Evolutionary conservation across 2,113 vertebrate species (phyloP).

Genomic region (Oncorhynchus kisutch): DNA sequence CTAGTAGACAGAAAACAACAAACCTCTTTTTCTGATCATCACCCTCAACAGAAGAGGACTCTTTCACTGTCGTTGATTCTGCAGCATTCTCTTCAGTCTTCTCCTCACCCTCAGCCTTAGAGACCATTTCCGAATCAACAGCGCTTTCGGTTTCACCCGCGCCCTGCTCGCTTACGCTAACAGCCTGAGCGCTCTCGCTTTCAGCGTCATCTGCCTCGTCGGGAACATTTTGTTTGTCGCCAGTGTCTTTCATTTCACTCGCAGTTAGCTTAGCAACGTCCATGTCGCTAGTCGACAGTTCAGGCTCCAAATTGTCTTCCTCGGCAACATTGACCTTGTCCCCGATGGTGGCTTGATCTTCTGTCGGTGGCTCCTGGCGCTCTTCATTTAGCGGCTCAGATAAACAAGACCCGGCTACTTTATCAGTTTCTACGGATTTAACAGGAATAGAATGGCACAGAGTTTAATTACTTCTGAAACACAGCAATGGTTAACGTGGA

Average conservation of each 20-base stretch:
- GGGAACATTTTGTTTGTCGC: slow-evolving; percentile 73
- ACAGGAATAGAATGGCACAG: slow-evolving; percentile 99
- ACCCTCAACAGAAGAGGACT: slow-evolving; percentile 95
- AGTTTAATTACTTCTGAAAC: slow-evolving; percentile 99
- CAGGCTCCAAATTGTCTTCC: slow-evolving; percentile 85
- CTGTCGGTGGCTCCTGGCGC: slow-evolving; percentile 75
- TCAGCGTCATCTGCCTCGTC: slow-evolving; percentile 82
- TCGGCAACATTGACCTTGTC: slow-evolving; percentile 76
- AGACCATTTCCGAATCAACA: slow-evolving; percentile 79
- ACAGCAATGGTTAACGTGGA: slow-evolving; percentile 96
- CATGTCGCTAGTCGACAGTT: slow-evolving; percentile 72
- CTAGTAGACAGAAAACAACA: slow-evolving; percentile 99
- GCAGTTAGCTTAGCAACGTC: slow-evolving; percentile 78
- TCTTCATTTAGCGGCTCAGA: slow-evolving; percentile 97
- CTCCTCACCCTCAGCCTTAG: slow-evolving; percentile 83
- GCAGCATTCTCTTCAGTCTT: slow-evolving; percentile 85
- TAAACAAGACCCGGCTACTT: slow-evolving; percentile 99
- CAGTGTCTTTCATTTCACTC: slow-evolving; percentile 76
- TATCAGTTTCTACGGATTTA: slow-evolving; percentile 99
- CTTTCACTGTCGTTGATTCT: slow-evolving; percentile 89
- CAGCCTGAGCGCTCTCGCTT: slow-evolving; percentile 83
- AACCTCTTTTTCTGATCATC: slow-evolving; percentile 99
- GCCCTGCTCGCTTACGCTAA: slow-evolving; percentile 77
- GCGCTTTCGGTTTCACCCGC: slow-evolving; percentile 75
- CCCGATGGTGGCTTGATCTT: slow-evolving; percentile 81